Base-by-base conservation (phyloP, 53 echinoderm and acorn worm genomes). In the Zoroaster sp. region DNA sequence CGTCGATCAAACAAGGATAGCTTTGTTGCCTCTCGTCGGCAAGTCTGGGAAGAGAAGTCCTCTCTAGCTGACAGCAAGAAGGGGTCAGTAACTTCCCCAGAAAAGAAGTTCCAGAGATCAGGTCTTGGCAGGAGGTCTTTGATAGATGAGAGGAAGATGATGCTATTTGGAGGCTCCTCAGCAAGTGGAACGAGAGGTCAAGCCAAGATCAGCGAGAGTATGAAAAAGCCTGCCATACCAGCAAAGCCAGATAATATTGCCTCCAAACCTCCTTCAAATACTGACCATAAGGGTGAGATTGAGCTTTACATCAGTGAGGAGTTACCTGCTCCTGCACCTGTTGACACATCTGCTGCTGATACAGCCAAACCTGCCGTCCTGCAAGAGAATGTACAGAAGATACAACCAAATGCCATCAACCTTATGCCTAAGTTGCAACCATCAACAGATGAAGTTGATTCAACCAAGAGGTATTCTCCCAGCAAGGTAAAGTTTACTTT, bases 81-180 rank as follows among this genome's bases (percentile, higher is more conserved):
- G 36, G 49, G 15, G 31, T 52, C 63, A 28, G 63, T 31, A 1
- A 78, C 38, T 6, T 71, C 69, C 42, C 89, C 89, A 2, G 89
- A 89, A 51, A 89, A 89, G 39, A 71, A 49, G 53, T 80, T 69
- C 45, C 80, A 72, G 71, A 70, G 85, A 45, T 70, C 71, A 23
- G 87, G 85, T n/a, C 21, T 70, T 17, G 90, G 89, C 37, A 75
- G 91, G 40, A 93, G 88, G 47, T 94, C 94, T 6, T 69, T 94
- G n/a, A 88, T 94, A 12, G 91, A 88, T 43, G 83, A 89, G 69
- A 88, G 94, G 67, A 94, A 92, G 77, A 91, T 91, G 12, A 91
- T 91, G 94, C 91, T 94, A 8, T 91, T 94, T 65, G 75, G 80
- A 23, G 81, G 80, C 17, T 39, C 36, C 63, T 41, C 55, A 5